These are phyloP conservation scores for Tachypleus tridentatus DNA, from an alignment of 1,140 invertebrate species.

Conservation along the genomic window DNA sequence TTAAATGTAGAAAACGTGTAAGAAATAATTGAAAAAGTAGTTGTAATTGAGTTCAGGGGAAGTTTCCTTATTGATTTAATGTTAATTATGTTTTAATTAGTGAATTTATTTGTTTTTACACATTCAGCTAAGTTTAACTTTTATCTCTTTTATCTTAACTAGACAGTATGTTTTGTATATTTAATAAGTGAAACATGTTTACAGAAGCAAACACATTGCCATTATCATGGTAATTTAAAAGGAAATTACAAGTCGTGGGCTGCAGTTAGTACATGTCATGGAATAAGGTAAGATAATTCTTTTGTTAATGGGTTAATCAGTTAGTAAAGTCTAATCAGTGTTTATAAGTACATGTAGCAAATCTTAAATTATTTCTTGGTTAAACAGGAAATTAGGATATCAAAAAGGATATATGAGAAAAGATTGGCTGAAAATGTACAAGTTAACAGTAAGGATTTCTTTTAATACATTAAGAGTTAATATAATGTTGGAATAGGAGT, in stretches of 20 bases:
- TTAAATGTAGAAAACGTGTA: too few relatives aligned
- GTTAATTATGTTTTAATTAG: too few relatives aligned
- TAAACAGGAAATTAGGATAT: neutral
- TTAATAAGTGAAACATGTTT: slow-evolving; percentile 23
- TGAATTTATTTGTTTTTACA: too few relatives aligned
- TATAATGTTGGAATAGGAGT: too few relatives aligned
- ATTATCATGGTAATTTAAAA: slow-evolving; percentile 67
- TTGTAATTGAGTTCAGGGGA: too few relatives aligned
- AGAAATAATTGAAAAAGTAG: too few relatives aligned
- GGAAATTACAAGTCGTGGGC: slow-evolving; percentile 58
- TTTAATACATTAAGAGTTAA: neutral
- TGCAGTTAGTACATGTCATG: slow-evolving; percentile 71
- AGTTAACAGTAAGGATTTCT: neutral
- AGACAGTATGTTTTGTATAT: slow-evolving; percentile 7
- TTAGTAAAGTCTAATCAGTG: too few relatives aligned
- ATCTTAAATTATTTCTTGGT: too few relatives aligned
- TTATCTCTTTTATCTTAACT: slow-evolving; percentile 3
- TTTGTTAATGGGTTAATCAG: too few relatives aligned
- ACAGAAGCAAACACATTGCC: slow-evolving; percentile 62
- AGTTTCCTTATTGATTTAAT: too few relatives aligned
- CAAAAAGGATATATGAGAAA: neutral
- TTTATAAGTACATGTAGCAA: too few relatives aligned
- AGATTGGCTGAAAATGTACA: neutral
- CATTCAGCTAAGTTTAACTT: slow-evolving; percentile 3
- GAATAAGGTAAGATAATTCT: slow-evolving; percentile 42